These are phyloP conservation scores for Oriolus oriolus DNA, from an alignment of 2,113 vertebrate species.

Conservation along the genomic window DNA sequence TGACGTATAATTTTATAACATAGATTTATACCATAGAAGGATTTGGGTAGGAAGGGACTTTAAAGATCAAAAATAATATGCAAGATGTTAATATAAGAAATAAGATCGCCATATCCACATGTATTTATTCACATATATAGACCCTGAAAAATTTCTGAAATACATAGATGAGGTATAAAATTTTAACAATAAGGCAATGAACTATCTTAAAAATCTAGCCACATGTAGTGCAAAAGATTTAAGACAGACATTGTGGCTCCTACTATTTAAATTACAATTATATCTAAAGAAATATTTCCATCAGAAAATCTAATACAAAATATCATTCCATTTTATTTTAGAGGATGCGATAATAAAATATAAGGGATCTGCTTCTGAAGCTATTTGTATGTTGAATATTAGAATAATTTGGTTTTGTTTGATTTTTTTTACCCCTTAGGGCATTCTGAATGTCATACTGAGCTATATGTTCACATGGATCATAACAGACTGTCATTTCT, in stretches of 20 bases:
- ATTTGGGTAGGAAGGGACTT: background rate
- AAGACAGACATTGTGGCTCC: background rate
- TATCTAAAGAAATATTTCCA: background rate
- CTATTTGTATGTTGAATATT: background rate
- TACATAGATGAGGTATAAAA: accelerated
- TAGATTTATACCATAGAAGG: background rate
- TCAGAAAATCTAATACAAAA: background rate
- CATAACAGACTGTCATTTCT: background rate
- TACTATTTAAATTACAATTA: background rate
- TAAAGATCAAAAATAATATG: background rate
- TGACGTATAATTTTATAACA: background rate
- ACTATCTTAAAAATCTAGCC: background rate
- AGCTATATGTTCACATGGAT: background rate
- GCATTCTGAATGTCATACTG: background rate
- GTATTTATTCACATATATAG: background rate
- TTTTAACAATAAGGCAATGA: background rate
- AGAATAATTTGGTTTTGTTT: background rate
- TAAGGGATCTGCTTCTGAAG: background rate
- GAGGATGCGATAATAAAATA: background rate
- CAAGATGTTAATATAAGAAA: background rate
- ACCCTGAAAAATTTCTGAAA: background rate
- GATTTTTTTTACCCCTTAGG: background rate
- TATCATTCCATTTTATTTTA: background rate
- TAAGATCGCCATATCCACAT: background rate
- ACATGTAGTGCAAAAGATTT: no score